Base-by-base conservation (phyloP, 2,888 invertebrate species). In the Clanis bilineata region DNA sequence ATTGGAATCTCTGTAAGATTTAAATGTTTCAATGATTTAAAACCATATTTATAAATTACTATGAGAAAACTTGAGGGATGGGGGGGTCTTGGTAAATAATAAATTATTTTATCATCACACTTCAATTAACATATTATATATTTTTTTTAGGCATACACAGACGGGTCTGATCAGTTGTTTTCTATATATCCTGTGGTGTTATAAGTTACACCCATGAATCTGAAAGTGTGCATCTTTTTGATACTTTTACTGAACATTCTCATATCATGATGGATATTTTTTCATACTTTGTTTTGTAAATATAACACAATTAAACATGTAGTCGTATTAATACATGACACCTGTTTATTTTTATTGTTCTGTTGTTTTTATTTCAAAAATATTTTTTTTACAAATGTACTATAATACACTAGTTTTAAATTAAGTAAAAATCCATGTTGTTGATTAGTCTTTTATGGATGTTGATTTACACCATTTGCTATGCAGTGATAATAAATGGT, bases 391-490 rank as follows among this genome's bases (percentile, higher is more conserved):
- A 84, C 77, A 75, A 74, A 84, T 51, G 79, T 86, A 83, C 77
- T 77, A 73, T 80, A 77, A 78, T 77, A 62, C 56, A 75, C 75
- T 84, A 83, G 80, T 73, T 83, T 82, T 80, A 81, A 74, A 79
- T 79, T 88, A 90, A 85, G 83, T 79, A 74, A 86, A 82, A 80
- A 91, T 91, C 89, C 88, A 88, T 91, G 91, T 90, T 91, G 91
- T 92, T 92, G 86, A 90, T 91, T 91, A 91, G 90, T 92, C 79
- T 90, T 89, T 81, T 86, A 91, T 91, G 90, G 90, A 90, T 89
- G 91, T 91, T 91, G 87, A 89, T 86, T 88, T 89, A 88, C 86
- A 90, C 90, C 90, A 90, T 90, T 91, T 90, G 86, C 88, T 88
- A 89, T 83, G 78, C 84, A 88, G 85, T 87, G 88, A 90, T 89